phyloP scores from a whole-genome alignment of 2,888 invertebrate genomes.

The Spisula subtruncata region DNA sequence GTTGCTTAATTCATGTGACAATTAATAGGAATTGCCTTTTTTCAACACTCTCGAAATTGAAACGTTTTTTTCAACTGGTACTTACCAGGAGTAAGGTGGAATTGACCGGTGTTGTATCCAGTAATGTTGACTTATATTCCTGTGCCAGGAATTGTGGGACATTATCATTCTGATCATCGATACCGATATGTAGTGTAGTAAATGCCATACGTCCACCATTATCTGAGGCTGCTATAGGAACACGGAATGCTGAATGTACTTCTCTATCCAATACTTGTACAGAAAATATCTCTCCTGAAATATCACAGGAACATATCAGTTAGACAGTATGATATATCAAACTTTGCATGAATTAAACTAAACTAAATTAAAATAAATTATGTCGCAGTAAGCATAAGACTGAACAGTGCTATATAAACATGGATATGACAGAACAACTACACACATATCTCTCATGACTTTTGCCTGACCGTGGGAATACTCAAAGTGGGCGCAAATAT shows the following conservation, averaged over 20 bases:
- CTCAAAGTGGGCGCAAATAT: too few species aligned
- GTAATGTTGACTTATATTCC: constrained; percentile 86
- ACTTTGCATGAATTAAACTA: too few species aligned
- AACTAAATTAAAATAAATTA: too few species aligned
- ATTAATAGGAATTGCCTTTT: too few species aligned
- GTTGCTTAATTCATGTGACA: too few species aligned
- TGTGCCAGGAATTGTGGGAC: constrained; percentile 86
- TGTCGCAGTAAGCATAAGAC: too few species aligned
- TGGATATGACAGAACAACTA: too few species aligned
- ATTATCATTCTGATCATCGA: constrained; percentile 87
- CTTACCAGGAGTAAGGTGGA: constrained; percentile 83
- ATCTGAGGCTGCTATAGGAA: constrained; percentile 87
- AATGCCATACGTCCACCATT: constrained; percentile 87
- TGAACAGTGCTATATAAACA: too few species aligned
- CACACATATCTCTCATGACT: too few species aligned
- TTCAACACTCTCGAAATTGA: too few species aligned
- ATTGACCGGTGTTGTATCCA: constrained; percentile 81
- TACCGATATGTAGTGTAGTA: constrained; percentile 80
- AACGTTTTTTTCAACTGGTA: background rate
- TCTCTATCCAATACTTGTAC: constrained; percentile 94
- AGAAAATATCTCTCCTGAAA: constrained; percentile 86
- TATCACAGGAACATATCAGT: background rate
- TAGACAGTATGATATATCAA: too few species aligned
- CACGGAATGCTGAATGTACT: constrained; percentile 87
- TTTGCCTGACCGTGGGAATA: too few species aligned